Evolutionary conservation across 2,113 vertebrate species (phyloP), one percentile per base, ranked within the genome.

Genomic region (Nymphicus hollandicus): DNA sequence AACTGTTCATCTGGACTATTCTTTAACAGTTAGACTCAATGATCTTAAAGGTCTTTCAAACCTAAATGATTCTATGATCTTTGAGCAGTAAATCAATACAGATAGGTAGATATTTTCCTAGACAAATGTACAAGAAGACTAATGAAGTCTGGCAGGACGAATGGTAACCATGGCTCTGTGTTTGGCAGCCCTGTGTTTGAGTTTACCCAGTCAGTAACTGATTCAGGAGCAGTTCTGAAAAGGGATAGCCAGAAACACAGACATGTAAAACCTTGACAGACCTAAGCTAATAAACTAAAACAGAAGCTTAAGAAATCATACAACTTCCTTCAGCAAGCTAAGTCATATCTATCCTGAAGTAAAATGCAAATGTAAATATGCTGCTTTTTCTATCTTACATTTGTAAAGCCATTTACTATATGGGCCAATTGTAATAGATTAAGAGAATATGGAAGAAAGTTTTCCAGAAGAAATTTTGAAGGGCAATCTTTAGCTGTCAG

Each of bases 141-240:
- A 33, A 87, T 89, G 81, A 95, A 85, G 22, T 77, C 69, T 85
- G 47, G n/a, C 37, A 87, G 81, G 35, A 49, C 39, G 41, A 85
- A n/a, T 31, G 4, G 53, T 70, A 79, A 81, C 50, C 22, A 33
- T 13, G 37, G 44, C 8, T 65, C 47, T 53, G 18, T 61, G 55
- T 71, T 84, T 88, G 76, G 56, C 72, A 83, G 64, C 17, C 5
- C 46, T 28, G 13, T 33, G 17, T 47, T 64, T 56, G 70, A 58
- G 41, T 86, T 94, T 66, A 86, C n/a, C 52, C 10, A 1, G 35
- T 44, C 73, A 72, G 55, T 2, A 76, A 49, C 23, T 50, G 44
- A 46, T 63, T 79, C 11, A 53, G 28, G 19, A 79, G 17, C 41
- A 71, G 27, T n/a, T 95, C 49, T 92, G 55, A 72, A 86, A 81